Percentiles rank a stretch among this genome's conserved stretches.
Evolutionary conservation across 2,888 invertebrate genomes (phyloP).

Genomic region (Sisyra nigra): DNA sequence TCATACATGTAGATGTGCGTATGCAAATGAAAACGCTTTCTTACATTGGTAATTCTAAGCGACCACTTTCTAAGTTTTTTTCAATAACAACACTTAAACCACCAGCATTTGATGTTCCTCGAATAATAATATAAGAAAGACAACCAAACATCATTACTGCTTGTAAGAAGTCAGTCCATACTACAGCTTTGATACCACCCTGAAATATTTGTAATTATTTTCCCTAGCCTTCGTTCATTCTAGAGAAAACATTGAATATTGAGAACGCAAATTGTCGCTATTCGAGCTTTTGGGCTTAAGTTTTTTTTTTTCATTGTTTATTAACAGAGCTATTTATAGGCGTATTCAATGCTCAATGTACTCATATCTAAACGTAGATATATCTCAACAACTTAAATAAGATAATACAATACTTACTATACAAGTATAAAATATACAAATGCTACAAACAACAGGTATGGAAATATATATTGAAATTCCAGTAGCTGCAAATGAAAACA

Average conservation of each 20-base stretch:
- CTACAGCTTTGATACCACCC: constrained; percentile 53
- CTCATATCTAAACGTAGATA: too few relatives aligned
- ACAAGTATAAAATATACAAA: constrained; percentile 67
- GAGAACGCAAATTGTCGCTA: too few relatives aligned
- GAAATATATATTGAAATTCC: constrained; percentile 59
- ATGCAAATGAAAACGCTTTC: constrained; percentile 12
- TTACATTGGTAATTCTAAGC: constrained; percentile 44
- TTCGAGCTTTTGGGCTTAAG: too few relatives aligned
- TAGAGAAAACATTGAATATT: too few relatives aligned
- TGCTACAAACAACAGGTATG: constrained; percentile 54
- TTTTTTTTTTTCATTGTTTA: too few relatives aligned
- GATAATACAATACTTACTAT: constrained; percentile 46
- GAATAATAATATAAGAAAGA: constrained; percentile 44
- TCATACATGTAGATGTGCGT: too few relatives aligned
- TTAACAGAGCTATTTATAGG: too few relatives aligned
- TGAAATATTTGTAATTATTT: constrained; percentile 20
- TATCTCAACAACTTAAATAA: too few relatives aligned
- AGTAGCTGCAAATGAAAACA: constrained; percentile 40
- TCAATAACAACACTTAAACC: constrained; percentile 38
- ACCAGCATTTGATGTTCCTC: constrained; percentile 47
- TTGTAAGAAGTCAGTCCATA: constrained; percentile 59
- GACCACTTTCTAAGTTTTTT: constrained; percentile 38
- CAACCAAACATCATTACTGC: constrained; percentile 50
- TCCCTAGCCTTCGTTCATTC: too few relatives aligned
- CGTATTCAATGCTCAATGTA: too few relatives aligned